Evolutionary conservation across 2,113 vertebrate genomes (phyloP).

Genomic region (Pseudorasbora parva): DNA sequence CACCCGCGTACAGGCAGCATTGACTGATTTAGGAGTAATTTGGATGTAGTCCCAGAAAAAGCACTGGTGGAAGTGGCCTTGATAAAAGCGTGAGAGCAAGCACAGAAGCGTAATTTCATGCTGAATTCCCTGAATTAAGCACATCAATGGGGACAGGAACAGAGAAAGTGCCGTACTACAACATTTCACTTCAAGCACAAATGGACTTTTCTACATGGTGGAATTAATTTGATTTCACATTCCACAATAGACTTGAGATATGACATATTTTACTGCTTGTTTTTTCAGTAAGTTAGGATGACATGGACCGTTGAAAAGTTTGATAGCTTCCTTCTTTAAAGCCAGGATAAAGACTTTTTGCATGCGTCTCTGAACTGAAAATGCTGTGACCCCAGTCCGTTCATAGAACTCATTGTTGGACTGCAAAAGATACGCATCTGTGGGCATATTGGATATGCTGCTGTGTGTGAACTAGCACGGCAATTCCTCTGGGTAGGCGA

Average conservation of each 20-base stretch:
- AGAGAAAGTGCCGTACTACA: constrained; percentile 31
- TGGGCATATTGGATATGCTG: constrained; percentile 1
- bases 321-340: not conserved
- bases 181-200: not conserved
- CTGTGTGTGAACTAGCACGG: not conserved
- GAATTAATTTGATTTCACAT: not conserved
- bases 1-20: not conserved
- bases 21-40: constrained; percentile 24
- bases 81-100: not conserved
- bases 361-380: not conserved
- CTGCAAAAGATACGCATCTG: not conserved
- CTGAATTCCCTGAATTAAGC: constrained; percentile 60
- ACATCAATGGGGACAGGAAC: constrained; percentile 43
- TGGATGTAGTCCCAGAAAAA: constrained; percentile 21
- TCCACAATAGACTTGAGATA: constrained; percentile 6
- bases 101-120: constrained; percentile 50
- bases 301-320: not conserved
- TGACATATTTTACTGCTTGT: not conserved
- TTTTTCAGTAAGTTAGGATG: not conserved
- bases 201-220: not conserved
- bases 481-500: not conserved
- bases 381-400: not conserved
- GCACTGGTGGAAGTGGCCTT: constrained; percentile 8
- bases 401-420: not conserved
- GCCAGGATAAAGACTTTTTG: not conserved